These are phyloP conservation scores for Chelidonichthys spinosus DNA, from an alignment of 2,797 vertebrate species.

Conservation along the genomic window DNA sequence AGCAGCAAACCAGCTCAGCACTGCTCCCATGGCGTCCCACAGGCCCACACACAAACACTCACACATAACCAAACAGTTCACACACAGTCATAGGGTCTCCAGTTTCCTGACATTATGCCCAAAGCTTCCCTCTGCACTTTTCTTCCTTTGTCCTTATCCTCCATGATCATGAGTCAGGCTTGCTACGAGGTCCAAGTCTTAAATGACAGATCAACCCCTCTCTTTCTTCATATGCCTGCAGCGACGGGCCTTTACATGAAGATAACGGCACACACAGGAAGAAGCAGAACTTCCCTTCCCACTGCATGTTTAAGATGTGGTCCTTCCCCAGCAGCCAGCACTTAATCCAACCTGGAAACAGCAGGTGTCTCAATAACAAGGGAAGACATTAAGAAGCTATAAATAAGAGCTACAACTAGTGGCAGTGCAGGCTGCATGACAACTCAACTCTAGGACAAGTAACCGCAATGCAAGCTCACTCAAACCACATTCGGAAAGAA, in stretches of 20 bases:
- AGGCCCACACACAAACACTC: conserved; percentile 9
- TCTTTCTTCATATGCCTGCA: conserved; percentile 31
- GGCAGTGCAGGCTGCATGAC: conserved; percentile 19
- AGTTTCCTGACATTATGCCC: neutral
- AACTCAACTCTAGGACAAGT: conserved; percentile 33
- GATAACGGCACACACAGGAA: neutral
- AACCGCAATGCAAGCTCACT: conserved; percentile 12
- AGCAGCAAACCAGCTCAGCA: conserved; percentile 71
- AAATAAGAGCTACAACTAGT: conserved; percentile 61
- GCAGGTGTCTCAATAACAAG: conserved; percentile 62
- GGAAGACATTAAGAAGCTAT: conserved; percentile 74
- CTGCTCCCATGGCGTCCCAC: conserved; percentile 69
- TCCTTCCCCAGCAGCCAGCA: neutral
- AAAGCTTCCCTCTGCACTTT: neutral
- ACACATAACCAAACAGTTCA: conserved; percentile 15
- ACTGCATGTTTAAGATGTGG: conserved; percentile 8
- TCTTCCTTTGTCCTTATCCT: conserved; percentile 32
- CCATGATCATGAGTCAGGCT: conserved; percentile 19
- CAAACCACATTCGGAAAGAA: conserved; percentile 31
- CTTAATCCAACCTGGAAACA: conserved; percentile 64
- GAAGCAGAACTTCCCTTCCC: neutral
- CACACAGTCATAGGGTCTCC: neutral
- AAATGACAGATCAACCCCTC: conserved; percentile 41
- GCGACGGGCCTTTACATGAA: conserved; percentile 1
- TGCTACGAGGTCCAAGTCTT: conserved; percentile 28